Evolutionary conservation across 2,113 vertebrate genomes (phyloP), one percentile per base, ranked within the genome.

Genomic region (Alethe diademata): DNA sequence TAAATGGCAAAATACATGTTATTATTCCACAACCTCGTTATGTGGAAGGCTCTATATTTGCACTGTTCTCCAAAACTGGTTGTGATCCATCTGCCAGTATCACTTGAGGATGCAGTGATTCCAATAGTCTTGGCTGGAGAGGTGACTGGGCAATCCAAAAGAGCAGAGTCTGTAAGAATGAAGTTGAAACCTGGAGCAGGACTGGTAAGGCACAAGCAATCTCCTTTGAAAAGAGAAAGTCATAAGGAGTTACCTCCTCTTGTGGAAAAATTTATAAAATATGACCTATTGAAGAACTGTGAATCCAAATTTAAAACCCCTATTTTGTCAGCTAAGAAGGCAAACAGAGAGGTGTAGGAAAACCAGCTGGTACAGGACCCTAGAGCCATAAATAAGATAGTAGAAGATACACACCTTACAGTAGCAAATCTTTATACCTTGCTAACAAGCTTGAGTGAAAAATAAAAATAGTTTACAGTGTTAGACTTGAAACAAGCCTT

Each of bases 151-250:
- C 11, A 14, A 33, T 60, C 33, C 26, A 14, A 18, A 50, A 36
- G 17, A 51, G 8, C 31, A 43, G 43, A 42, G 26, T 5, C 3
- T 25, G 20, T 14, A 58, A 75, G 26, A 58, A 67, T 36, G 14
- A 43, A 58, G 8, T 26, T 50, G 31, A 67, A 76, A 51, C 11
- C 20, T 58, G 53, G 17, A 36, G 31, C 0, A 0, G 17, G 7
- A 50, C 17, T 31, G 11, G 31, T 58, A 36, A 67, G 31, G 18
- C 14, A 36, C 51, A 51, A 67, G 13, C 43, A 67, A 33, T 57
- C 7, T 50, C 43, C 13, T 75, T 66, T 58, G 51, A 35, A 58
- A 86, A 58, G 11, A 66, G 31, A 42, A 65, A 35, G 25, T 57
- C 7, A 1, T 31, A 17, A 58, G 7, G 8, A 8, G 5, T 35